A percentile compares a stretch with the other conserved stretches of the same genome.
Conservation (phyloP, 2,888 invertebrate species). For the Apomyelois bistriatella region DNA sequence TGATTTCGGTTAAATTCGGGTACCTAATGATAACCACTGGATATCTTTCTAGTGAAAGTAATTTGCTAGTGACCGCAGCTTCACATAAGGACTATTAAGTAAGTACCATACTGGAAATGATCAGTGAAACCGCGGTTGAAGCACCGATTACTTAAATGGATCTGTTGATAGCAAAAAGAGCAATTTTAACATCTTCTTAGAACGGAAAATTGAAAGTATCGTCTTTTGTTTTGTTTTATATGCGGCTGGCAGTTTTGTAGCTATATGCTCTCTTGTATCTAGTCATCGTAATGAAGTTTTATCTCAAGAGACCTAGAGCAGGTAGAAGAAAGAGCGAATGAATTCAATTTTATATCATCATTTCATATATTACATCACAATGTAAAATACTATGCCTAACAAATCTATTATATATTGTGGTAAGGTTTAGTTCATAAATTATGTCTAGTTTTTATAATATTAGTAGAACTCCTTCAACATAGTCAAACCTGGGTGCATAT, state of each 20-base stretch:
- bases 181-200: constrained; percentile 9
- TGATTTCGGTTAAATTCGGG: constrained; percentile 34
- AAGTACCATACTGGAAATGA: constrained; percentile 28
- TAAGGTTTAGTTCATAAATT: too few species aligned
- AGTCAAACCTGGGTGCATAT: too few species aligned
- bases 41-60: constrained; percentile 57
- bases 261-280: background rate
- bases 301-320: too few species aligned
- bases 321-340: too few species aligned
- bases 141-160: constrained; percentile 21
- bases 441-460: too few species aligned
- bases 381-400: too few species aligned
- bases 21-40: constrained; percentile 36
- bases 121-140: constrained; percentile 36
- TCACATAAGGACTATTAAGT: constrained; percentile 43
- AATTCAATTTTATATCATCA: too few species aligned
- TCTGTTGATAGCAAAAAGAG: constrained; percentile 19
- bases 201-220: constrained; percentile 8
- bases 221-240: background rate
- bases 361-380: too few species aligned
- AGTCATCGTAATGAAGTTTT: too few species aligned
- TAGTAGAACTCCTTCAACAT: too few species aligned
- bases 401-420: too few species aligned
- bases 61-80: constrained; percentile 48
- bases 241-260: background rate